phyloP scores from a whole-genome alignment of 1,140 invertebrate genomes.

The Megalopta genalis region DNA sequence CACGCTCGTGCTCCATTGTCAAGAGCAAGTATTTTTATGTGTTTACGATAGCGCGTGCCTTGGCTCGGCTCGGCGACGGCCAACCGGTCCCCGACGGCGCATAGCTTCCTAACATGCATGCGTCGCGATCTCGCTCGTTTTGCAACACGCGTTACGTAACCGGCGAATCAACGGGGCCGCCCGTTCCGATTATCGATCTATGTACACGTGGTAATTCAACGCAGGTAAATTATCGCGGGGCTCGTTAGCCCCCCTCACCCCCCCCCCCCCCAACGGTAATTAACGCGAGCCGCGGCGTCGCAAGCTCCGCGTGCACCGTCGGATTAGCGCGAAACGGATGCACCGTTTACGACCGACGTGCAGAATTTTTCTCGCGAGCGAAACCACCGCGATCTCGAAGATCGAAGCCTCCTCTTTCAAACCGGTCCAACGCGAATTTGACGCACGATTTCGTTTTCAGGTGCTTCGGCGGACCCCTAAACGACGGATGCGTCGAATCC shows the following conservation, averaged over 20 bases:
- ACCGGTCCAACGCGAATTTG: too few species aligned
- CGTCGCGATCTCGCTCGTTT: conserved; percentile 3
- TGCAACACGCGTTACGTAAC: conserved; percentile 29
- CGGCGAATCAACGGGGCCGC: neutral
- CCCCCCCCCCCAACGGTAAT: neutral
- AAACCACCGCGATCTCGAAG: too few species aligned
- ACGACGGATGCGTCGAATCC: too few species aligned
- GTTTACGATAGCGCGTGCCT: conserved; percentile 8
- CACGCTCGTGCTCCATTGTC: conserved; percentile 29
- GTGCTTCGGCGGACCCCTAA: too few species aligned
- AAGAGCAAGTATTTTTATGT: conserved; percentile 37
- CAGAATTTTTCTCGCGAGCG: too few species aligned
- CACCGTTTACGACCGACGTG: too few species aligned
- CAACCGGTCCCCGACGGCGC: conserved; percentile 7
- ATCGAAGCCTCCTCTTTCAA: too few species aligned
- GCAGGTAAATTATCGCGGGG: neutral
- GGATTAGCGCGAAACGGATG: too few species aligned
- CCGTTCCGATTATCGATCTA: neutral
- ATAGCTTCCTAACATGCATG: conserved; percentile 18
- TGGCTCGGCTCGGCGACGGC: conserved; percentile 2
- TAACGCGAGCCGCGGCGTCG: too few species aligned
- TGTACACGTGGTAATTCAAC: too few species aligned
- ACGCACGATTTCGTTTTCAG: too few species aligned
- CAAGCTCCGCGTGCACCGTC: too few species aligned
- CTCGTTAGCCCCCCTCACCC: neutral